These are phyloP conservation scores for Chrysolophus pictus DNA, from an alignment of 2,797 vertebrate species.

Conservation along the genomic window DNA sequence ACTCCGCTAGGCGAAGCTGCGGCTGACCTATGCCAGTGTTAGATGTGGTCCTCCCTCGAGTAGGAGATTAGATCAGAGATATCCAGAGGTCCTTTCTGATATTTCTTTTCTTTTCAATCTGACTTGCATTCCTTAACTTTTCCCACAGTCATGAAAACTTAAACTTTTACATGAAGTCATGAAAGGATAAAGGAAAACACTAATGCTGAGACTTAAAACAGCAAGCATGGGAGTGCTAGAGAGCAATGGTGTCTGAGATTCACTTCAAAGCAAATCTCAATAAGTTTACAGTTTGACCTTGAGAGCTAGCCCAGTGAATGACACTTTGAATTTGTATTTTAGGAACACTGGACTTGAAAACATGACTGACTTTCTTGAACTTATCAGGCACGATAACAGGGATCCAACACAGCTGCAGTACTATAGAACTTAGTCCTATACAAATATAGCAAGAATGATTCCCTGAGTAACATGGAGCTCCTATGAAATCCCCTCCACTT, in stretches of 20 bases:
- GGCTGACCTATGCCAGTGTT: not conserved
- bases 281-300: not conserved
- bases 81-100: not conserved
- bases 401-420: not conserved
- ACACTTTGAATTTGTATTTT: not conserved
- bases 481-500: slow-evolving; percentile 28
- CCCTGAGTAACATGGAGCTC: not conserved
- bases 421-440: not conserved
- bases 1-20: not conserved
- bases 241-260: not conserved
- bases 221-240: not conserved
- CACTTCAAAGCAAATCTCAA: not conserved
- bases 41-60: not conserved
- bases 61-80: not conserved
- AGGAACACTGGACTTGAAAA: not conserved
- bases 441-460: not conserved
- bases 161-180: not conserved
- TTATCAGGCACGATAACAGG: not conserved
- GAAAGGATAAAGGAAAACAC: not conserved
- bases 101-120: not conserved
- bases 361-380: not conserved
- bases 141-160: not conserved
- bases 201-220: not conserved
- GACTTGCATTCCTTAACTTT: not conserved
- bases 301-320: not conserved